Evolutionary conservation across 2,888 invertebrate genomes (phyloP), one percentile per base, ranked within the genome.

Genomic region (Thymelicus sylvestris): DNA sequence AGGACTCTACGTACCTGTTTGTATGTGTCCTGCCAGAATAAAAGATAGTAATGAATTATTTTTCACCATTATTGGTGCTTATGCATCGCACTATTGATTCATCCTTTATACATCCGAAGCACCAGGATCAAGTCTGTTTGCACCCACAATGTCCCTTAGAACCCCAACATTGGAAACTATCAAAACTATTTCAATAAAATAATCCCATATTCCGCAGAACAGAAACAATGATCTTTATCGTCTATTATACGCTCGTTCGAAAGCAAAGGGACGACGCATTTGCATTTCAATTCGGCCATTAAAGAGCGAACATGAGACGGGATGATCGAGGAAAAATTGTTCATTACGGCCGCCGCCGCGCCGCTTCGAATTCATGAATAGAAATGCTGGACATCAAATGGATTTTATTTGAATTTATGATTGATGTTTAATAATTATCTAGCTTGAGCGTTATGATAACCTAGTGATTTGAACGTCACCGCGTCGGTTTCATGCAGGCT

Each of bases 331-430:
- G 80, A 78, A 83, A 84, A 84, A 83, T 82, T 81, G 76, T 78
- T 80, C 79, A 80, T 80, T 80, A 81, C 77, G 75, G 73, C 57
- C 57, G 69, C 68, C 65, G 79, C 76, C 78, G 81, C 50, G 71
- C 67, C 66, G 79, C 76, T 78, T 80, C 82, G 83, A 85, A 85
- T 86, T 86, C 84, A 83, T 85, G 84, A 86, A 86, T 85, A 83
- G 62, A 63, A 57, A 66, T 66, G 44, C 66, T n/a, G 66, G 66
- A 66, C 66, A 47, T 55, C 57, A 47, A 66, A 59, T 59, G 66
- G 66, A 47, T 41, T 66, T 47, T 59, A 55, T 59, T 66, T 31
- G 57, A 66, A 66, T 66, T 66, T 57, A 57, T 57, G 57, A 57
- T 57, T 57, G 57, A 57, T 57, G 57, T 38, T 57, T 57, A 57